Percentiles rank a stretch among this genome's conserved stretches.
phyloP scores from a whole-genome alignment of 2,797 vertebrate genomes.

The Hephaestus fuliginosus region DNA sequence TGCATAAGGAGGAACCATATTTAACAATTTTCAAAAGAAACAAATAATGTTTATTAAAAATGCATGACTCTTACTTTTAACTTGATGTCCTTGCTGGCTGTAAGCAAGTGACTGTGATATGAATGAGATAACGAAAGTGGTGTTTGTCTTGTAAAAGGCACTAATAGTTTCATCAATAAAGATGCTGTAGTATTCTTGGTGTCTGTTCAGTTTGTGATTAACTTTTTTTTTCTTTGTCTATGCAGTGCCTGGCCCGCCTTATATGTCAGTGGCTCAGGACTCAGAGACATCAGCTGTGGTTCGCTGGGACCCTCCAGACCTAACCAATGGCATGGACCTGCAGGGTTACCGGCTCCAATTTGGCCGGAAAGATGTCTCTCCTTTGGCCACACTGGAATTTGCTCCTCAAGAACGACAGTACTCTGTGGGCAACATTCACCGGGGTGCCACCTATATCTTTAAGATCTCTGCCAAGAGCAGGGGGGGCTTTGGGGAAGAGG shows the following conservation, averaged over 20 bases:
- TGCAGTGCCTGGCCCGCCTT: slow-evolving; percentile 93
- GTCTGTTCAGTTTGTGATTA: slow-evolving; percentile 1
- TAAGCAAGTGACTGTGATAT: background rate
- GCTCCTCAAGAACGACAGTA: slow-evolving; percentile 88
- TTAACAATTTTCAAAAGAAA: background rate
- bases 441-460: slow-evolving; percentile 95
- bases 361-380: slow-evolving; percentile 90
- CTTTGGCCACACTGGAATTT: slow-evolving; percentile 94
- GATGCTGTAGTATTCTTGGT: background rate
- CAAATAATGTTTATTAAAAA: background rate
- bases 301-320: slow-evolving; percentile 90
- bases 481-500: slow-evolving; percentile 95
- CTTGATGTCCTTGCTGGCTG: background rate
- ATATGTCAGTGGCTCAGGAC: slow-evolving; percentile 91
- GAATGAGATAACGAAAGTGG: background rate
- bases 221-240: slow-evolving; percentile 45
- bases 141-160: background rate
- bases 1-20: background rate
- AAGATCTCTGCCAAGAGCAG: slow-evolving; percentile 93
- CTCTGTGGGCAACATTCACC: slow-evolving; percentile 88
- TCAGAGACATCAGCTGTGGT: slow-evolving; percentile 91
- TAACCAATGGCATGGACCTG: slow-evolving; percentile 87
- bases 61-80: background rate
- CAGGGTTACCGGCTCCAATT: slow-evolving; percentile 96
- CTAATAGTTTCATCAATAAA: slow-evolving; percentile 1